These are phyloP conservation scores for Sebastes cheni DNA, from an alignment of 2,797 vertebrate species.

Conservation along the genomic window DNA sequence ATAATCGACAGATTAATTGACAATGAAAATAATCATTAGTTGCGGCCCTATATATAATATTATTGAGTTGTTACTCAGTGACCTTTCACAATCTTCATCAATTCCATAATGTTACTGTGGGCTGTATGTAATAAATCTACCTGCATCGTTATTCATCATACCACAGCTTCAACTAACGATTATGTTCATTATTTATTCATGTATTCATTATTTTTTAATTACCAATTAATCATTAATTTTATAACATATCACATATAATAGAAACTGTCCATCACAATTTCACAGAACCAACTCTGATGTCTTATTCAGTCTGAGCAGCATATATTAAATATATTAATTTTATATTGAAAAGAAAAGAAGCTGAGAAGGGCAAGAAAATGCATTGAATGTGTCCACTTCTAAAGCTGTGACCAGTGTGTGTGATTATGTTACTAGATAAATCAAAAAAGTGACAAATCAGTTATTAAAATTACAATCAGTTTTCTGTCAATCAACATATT, in stretches of 20 bases:
- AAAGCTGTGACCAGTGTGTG: background rate
- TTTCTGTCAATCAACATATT: background rate
- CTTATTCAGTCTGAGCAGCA: background rate
- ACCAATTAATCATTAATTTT: conserved; percentile 7
- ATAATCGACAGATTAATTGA: too few species aligned
- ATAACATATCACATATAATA: background rate
- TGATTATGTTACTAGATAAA: background rate
- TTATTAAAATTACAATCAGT: background rate
- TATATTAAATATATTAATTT: background rate
- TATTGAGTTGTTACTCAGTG: background rate
- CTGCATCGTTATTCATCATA: background rate
- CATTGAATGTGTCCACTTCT: background rate
- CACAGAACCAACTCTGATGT: background rate
- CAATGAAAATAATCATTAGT: too few species aligned
- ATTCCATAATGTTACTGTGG: background rate
- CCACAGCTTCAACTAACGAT: background rate
- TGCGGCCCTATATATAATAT: background rate
- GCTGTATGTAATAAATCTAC: background rate
- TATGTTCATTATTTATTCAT: background rate
- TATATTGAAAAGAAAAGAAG: background rate
- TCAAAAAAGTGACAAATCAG: background rate
- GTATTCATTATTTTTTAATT: conserved; percentile 3
- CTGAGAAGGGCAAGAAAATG: background rate
- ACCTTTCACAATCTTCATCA: background rate
- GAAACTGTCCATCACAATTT: background rate